Conservation (phyloP, 2,797 vertebrate species). For the Capromys pilorides region DNA sequence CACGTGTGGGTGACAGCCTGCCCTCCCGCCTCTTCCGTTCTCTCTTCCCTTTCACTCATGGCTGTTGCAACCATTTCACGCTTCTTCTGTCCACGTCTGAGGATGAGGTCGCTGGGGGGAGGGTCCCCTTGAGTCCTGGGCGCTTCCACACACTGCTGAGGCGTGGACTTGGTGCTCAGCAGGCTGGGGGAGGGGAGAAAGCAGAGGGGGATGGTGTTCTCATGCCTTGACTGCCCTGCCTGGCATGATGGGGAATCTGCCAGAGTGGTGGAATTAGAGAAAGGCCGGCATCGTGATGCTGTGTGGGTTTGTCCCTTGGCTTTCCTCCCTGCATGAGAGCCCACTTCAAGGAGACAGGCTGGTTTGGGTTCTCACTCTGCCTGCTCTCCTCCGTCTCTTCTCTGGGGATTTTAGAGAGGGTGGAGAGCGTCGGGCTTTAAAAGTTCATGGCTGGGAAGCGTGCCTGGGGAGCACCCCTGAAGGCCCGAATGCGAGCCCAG, state of each 20-base stretch:
- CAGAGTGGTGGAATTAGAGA: neutral
- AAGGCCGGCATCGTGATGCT: neutral
- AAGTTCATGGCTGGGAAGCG: neutral
- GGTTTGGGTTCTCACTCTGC: neutral
- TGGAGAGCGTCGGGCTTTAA: neutral
- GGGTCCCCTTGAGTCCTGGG: neutral
- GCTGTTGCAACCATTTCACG: constrained; percentile 75
- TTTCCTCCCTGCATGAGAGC: neutral
- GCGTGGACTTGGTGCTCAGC: neutral
- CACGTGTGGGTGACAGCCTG: constrained; percentile 14
- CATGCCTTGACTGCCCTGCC: neutral
- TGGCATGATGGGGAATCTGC: neutral
- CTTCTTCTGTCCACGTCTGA: constrained; percentile 44
- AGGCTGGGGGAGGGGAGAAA: neutral
- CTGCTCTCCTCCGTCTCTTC: neutral
- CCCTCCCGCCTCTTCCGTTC: neutral
- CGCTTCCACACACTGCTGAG: neutral
- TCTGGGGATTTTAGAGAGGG: neutral
- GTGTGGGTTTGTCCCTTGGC: neutral
- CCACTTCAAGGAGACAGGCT: neutral
- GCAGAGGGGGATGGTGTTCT: neutral
- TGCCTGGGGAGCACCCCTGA: neutral
- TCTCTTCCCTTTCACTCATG: constrained; percentile 37
- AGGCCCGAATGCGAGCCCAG: neutral
- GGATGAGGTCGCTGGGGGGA: neutral